Evolutionary conservation across 2,797 vertebrate species (phyloP), one percentile per base, ranked within the genome.

Genomic region (Mionectes olivaceus): DNA sequence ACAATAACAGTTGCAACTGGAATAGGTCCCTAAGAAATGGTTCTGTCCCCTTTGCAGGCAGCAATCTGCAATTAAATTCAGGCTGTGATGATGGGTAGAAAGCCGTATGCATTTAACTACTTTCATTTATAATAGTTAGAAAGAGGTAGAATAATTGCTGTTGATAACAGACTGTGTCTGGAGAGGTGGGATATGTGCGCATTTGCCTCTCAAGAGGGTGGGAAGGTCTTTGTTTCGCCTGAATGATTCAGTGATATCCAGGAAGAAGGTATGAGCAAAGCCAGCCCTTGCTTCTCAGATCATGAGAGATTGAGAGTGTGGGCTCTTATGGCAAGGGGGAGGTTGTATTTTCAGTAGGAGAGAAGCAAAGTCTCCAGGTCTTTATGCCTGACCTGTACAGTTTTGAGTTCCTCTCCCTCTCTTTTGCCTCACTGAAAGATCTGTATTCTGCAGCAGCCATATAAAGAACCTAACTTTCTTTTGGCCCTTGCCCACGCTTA

Each of bases 351-450:
- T 16, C 35, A 63, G 39, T 8, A 16, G 11, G 39, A 65, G 13
- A 37, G 35, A 74, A 61, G 32, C 30, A 86, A 13, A 47, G 25
- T 56, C 16, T 52, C 16, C 70, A 69, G 33, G 17, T 55, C 79
- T 93, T 90, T 78, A 24, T 65, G 25, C 55, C 46, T 90, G n/a
- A 84, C 35, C 53, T 47, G 9, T 3, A 33, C 5, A 41, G 24
- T 81, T 95, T 60, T 41, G 28, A 41, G 21, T 83, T 86, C 90
- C 33, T 74, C 60, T 80, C 81, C 43, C 28, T 93, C 59, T 82
- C 17, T 55, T 71, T 28, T 65, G 18, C 12, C 12, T 86, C n/a
- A 21, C 2, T 65, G 43, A 76, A 70, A 78, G n/a, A 50, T 41
- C 10, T 71, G 16, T 60, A 2, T 52, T 64, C 28, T 57, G 8